Conservation (phyloP, 2,888 invertebrate genomes). For the Oligia strigilis region DNA sequence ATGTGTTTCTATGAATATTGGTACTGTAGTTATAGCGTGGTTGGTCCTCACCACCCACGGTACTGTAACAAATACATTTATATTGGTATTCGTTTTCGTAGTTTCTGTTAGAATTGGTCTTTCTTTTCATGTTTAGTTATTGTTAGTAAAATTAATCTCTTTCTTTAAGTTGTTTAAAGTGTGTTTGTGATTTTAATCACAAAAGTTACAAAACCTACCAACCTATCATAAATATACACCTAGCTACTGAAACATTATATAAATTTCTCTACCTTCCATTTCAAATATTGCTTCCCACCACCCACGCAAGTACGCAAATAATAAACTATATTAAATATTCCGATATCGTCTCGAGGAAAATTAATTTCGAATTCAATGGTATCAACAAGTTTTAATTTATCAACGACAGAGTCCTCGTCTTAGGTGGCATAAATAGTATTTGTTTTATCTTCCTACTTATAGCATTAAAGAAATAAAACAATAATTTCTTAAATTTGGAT, state of each 20-base stretch:
- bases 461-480: not conserved
- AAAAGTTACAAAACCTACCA: slow-evolving; percentile 22
- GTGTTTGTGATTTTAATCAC: slow-evolving; percentile 37
- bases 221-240: not conserved
- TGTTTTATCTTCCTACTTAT: slow-evolving; percentile 5
- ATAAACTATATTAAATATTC: slow-evolving; percentile 28
- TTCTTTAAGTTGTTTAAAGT: not conserved
- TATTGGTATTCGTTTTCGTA: slow-evolving; percentile 34
- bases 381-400: slow-evolving; percentile 29
- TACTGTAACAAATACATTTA: slow-evolving; percentile 30
- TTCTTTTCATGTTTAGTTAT: not conserved
- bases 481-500: not conserved
- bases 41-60: slow-evolving; percentile 34
- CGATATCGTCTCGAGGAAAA: slow-evolving; percentile 17
- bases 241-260: slow-evolving; percentile 24
- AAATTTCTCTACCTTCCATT: slow-evolving; percentile 20
- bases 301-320: slow-evolving; percentile 28
- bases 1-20: slow-evolving; percentile 62
- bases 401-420: slow-evolving; percentile 2
- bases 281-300: slow-evolving; percentile 22
- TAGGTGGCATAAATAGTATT: not conserved
- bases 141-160: not conserved
- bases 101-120: not conserved
- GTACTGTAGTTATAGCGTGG: slow-evolving; percentile 37
- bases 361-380: slow-evolving; percentile 31